Evolutionary conservation across 2,113 vertebrate genomes (phyloP).

Genomic region (Entomyzon cyanotis): DNA sequence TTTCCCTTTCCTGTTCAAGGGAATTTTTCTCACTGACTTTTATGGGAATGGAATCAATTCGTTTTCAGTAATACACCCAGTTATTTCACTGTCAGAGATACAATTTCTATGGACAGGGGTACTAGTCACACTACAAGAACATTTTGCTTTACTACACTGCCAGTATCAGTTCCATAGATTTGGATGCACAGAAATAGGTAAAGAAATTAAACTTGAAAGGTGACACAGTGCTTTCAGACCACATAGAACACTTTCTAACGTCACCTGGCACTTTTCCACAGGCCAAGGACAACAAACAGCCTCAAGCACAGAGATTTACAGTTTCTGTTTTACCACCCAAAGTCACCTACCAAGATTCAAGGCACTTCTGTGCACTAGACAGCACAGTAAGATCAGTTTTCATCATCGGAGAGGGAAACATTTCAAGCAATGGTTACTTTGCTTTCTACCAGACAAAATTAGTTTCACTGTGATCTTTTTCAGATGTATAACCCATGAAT

Average conservation of each 20-base stretch:
- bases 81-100: neutral
- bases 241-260: accelerated
- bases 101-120: neutral
- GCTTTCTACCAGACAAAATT: neutral
- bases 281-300: neutral
- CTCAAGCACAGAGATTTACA: neutral
- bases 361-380: neutral
- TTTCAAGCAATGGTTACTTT: neutral
- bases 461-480: neutral
- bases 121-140: neutral
- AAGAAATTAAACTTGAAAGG: neutral
- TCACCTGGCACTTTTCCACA: neutral
- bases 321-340: neutral
- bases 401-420: neutral
- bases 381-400: neutral
- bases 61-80: neutral
- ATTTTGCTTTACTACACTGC: neutral
- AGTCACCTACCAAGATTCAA: neutral
- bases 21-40: neutral
- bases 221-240: neutral
- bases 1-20: neutral
- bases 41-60: neutral
- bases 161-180: neutral
- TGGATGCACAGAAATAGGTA: neutral
- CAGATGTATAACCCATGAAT: neutral